phyloP scores from a whole-genome alignment of 2,113 vertebrate species.

The Scytalopus superciliaris region DNA sequence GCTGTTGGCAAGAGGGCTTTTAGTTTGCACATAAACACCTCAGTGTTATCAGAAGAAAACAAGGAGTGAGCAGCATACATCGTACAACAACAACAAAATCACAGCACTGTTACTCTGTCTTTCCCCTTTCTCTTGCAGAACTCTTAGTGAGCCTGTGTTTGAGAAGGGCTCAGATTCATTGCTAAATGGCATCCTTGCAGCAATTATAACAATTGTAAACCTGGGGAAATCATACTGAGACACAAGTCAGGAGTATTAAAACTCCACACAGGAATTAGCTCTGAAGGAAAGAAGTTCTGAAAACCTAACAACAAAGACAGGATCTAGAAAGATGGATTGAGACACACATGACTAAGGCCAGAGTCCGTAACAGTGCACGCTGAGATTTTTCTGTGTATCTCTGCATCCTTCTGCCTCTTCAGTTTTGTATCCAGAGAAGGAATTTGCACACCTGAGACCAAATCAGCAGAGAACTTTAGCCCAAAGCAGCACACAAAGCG shows the following conservation, averaged over 20 bases:
- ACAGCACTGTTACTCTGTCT: neutral
- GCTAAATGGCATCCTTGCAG: neutral
- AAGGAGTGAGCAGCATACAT: neutral
- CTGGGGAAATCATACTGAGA: neutral
- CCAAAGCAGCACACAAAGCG: neutral
- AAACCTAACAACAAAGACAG: neutral
- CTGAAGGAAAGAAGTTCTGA: neutral
- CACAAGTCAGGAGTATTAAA: neutral
- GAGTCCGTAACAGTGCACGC: neutral
- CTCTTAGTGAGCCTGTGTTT: neutral
- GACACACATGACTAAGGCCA: neutral
- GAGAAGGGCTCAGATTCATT: neutral
- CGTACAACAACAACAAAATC: neutral
- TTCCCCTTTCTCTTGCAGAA: neutral
- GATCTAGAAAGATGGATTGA: neutral
- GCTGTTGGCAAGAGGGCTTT: conserved; percentile 19
- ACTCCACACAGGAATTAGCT: neutral
- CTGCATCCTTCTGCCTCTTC: neutral
- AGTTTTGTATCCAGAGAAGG: neutral
- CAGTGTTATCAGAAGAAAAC: conserved; percentile 35
- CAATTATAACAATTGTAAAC: neutral
- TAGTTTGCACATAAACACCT: conserved; percentile 26
- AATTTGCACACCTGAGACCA: neutral
- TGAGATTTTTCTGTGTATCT: neutral
- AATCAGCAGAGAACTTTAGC: neutral